Percentiles rank a stretch among this genome's conserved stretches.
Conservation (phyloP, 2,888 invertebrate species). For the Cataglyphis livida region DNA sequence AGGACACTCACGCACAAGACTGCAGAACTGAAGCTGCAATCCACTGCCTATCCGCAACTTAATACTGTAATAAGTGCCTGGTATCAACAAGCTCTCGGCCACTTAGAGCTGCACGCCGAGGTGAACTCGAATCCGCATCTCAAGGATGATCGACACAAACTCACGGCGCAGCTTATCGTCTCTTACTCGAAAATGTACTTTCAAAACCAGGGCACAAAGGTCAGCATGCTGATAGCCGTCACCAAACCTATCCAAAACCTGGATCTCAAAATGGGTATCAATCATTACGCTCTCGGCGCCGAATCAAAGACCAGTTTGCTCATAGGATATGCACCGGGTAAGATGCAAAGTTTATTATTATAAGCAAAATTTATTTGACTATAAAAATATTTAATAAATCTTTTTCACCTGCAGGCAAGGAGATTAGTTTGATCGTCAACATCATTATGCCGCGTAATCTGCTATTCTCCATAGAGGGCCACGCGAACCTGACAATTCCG, state of each 20-base stretch:
- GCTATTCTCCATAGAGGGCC: constrained; percentile 89
- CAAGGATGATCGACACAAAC: constrained; percentile 87
- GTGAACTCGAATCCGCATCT: constrained; percentile 89
- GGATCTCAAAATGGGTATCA: constrained; percentile 88
- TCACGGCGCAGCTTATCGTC: constrained; percentile 88
- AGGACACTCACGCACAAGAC: constrained; percentile 88
- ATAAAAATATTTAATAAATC: background rate
- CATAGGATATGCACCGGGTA: constrained; percentile 88
- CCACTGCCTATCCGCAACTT: constrained; percentile 91
- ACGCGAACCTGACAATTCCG: constrained; percentile 91
- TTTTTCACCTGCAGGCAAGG: constrained; percentile 84
- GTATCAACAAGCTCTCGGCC: constrained; percentile 90
- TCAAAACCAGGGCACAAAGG: constrained; percentile 87
- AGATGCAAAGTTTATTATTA: constrained; percentile 8
- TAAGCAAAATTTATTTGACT: background rate
- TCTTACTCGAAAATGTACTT: constrained; percentile 88
- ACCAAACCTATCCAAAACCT: constrained; percentile 89
- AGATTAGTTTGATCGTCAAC: constrained; percentile 87
- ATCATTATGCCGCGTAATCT: constrained; percentile 89
- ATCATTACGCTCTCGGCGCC: constrained; percentile 86
- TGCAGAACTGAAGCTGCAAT: constrained; percentile 89
- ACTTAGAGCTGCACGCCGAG: constrained; percentile 90
- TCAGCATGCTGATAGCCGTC: constrained; percentile 89
- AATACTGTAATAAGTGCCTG: constrained; percentile 80
- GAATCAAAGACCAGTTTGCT: constrained; percentile 87